Base-by-base conservation (phyloP, 2,113 vertebrate genomes). In the Apodemus speciosus region DNA sequence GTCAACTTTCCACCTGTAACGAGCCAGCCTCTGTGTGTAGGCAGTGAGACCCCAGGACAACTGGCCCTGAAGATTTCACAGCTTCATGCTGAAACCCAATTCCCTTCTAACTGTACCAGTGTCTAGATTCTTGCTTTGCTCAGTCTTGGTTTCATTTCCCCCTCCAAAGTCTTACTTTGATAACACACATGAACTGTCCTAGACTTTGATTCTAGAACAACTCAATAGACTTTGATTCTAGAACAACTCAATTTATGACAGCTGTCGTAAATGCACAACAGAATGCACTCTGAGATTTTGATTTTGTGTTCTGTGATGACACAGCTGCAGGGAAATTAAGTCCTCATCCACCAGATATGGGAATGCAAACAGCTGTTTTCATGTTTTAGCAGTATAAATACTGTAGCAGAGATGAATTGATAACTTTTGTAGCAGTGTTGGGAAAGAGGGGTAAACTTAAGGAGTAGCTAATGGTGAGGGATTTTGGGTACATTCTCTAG, bases 211-310 rank as follows among this genome's bases (percentile, higher is more conserved):
- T 94, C 51, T 75, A 71, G 27, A 58, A 71, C 40, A 79, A 43
- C 21, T 2, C 11, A 3, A 87, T 38, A 58, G 35, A 66, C 4
- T 89, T 38, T 60, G 18, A 3, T 46, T 94, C 51, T 75, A 71
- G 27, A 58, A 71, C 40, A 79, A 43, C 21, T 2, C 11, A 3
- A 87, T 38, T 69, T 83, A 91, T 85, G 53, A 40, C 38, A 58
- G 32, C 18, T 87, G 32, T 13, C 40, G 94, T 64, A 85, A 92
- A 58, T 68, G 11, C 3, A 53, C 43, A 35, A 7, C 6, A 73
- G 62, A 92, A 13, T 9, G 85, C 35, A 93, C 20, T 72, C 4
- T 91, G 58, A 92, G 58, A 58, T 46, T 89, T 72, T 93, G 66
- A 86, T 80, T 91, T 66, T 75, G 66, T 49, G 18, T 53, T 85